These are phyloP conservation scores for Papilio dardanus DNA, from an alignment of 1,140 invertebrate species.

Conservation along the genomic window DNA sequence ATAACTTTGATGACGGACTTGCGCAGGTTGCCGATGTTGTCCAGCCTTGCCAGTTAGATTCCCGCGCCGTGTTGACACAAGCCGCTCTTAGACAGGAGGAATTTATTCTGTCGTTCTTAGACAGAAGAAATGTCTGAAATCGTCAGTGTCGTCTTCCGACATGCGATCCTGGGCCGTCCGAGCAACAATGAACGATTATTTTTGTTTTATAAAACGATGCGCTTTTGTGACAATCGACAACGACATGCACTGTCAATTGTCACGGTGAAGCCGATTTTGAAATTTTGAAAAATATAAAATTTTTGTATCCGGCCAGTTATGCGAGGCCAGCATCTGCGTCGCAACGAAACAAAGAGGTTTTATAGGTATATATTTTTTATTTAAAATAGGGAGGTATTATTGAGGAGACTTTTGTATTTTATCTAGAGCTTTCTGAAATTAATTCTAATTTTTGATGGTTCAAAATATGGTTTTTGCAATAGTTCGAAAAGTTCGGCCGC, in stretches of 20 bases:
- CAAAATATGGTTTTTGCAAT: no score
- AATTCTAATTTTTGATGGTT: no score
- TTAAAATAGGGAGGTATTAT: no score
- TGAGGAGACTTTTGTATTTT: no score
- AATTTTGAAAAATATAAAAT: slow-evolving; percentile 61
- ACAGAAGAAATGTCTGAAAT: slow-evolving; percentile 35
- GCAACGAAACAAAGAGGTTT: slow-evolving; percentile 5
- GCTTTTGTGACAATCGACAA: slow-evolving; percentile 75
- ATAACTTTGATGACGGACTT: slow-evolving; percentile 79
- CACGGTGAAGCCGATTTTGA: slow-evolving; percentile 65
- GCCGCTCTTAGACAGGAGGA: slow-evolving; percentile 36
- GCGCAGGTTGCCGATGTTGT: slow-evolving; percentile 71
- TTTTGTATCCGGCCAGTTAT: slow-evolving; percentile 46
- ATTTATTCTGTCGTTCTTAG: slow-evolving; percentile 27
- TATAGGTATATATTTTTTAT: background rate
- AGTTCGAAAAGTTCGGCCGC: no score
- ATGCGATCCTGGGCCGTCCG: slow-evolving; percentile 36
- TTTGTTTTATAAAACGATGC: slow-evolving; percentile 72
- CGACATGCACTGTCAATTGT: slow-evolving; percentile 71
- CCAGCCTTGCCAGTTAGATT: slow-evolving; percentile 43
- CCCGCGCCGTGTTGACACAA: slow-evolving; percentile 42
- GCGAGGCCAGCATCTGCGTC: background rate
- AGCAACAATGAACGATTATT: slow-evolving; percentile 56
- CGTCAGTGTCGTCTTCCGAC: slow-evolving; percentile 36
- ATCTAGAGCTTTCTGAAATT: no score